Base-by-base conservation (phyloP, 2,113 vertebrate genomes). In the Notothenia coriiceps region DNA sequence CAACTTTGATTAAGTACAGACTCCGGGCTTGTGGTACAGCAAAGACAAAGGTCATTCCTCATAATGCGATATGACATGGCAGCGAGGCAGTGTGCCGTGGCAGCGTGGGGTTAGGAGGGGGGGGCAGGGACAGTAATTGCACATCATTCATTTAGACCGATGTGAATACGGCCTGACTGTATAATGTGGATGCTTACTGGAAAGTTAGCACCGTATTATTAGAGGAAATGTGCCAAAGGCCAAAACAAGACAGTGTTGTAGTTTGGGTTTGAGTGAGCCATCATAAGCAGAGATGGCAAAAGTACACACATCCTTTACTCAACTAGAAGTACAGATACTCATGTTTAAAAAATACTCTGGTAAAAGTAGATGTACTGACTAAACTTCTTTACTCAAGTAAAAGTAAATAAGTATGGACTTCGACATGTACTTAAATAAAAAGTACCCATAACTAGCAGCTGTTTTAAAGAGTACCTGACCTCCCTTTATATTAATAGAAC, bases 1-100 rank as follows among this genome's bases (percentile, higher is more conserved):
- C 92, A 85, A 87, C 91, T 93, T 92, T 94, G 93, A 94, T 95
- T 94, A 94, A 91, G 79, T 85, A 74, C 80, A 71, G 80, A 91
- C 91, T 86, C 61, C 60, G 64, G 86, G 90, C 91, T 88, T 52
- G 79, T 83, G 83, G 85, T 86, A 79, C 76, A 90, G 90, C 81
- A 66, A 71, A 84, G 85, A 89, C 87, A 91, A 94, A 93, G 91
- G 93, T 93, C 94, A 93, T 91, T 91, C 66, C 82, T 83, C 84
- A 76, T 91, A 92, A 95, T 90, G 84, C 64, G 70, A 89, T 82
- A 76, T 91, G 90, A 91, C 93, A 85, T 78, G 50, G 68, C 81
- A 75, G 90, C 74, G 59, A 50, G 82, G 82, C 78, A 50, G 79
- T 18, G 71, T 72, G 79, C 52, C n/a, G 22, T 43, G 40, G 15